Conservation (phyloP, 2,797 vertebrate species). For the Halcyon smyrnensis region DNA sequence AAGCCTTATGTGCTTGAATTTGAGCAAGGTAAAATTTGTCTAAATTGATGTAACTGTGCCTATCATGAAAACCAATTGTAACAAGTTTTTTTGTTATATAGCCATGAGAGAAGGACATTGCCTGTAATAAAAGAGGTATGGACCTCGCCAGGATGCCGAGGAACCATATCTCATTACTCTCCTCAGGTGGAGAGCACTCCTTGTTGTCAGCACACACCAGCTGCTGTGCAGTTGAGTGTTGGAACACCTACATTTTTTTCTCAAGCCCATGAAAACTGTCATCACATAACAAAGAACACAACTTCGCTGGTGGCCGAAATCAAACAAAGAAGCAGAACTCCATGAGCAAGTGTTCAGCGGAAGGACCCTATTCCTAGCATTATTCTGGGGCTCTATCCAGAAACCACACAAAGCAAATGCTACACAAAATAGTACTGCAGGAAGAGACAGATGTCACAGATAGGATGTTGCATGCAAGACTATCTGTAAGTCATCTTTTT, state of each 20-base stretch:
- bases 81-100: not conserved
- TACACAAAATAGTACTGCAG: not conserved
- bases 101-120: not conserved
- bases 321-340: not conserved
- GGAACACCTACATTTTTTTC: not conserved
- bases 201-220: not conserved
- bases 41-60: not conserved
- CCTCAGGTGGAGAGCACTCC: not conserved
- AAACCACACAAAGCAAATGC: not conserved
- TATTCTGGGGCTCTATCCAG: not conserved
- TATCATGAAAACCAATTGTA: not conserved
- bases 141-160: not conserved
- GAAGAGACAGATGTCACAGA: not conserved
- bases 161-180: not conserved
- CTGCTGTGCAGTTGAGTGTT: not conserved
- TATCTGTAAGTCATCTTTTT: not conserved
- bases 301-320: not conserved
- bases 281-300: not conserved
- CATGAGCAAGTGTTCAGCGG: not conserved
- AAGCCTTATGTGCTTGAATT: not conserved
- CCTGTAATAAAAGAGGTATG: not conserved
- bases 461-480: not conserved
- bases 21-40: not conserved
- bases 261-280: not conserved
- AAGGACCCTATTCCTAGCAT: not conserved